Percentiles rank a stretch among this genome's conserved stretches.
phyloP scores from a whole-genome alignment of 2,888 invertebrate genomes.

The Idaea aversata region DNA sequence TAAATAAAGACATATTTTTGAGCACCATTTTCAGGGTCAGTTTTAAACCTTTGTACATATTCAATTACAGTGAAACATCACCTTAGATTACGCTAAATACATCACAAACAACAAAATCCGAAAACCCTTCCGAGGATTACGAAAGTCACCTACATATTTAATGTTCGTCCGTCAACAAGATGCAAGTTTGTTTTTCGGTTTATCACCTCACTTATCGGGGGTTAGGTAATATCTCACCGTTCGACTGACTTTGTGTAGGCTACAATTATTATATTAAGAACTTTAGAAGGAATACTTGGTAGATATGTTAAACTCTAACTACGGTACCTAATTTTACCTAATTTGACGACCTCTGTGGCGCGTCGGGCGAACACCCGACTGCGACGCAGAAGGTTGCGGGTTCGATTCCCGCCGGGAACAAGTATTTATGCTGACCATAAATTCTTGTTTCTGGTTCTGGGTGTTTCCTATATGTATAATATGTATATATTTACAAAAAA shows the following conservation, averaged over 20 bases:
- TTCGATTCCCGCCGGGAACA: no score
- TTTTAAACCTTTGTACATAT: background rate
- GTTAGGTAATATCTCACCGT: conserved; percentile 42
- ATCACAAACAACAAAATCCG: conserved; percentile 8
- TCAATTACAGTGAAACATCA: background rate
- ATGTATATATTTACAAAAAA: no score
- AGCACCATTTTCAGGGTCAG: background rate
- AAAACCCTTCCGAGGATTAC: conserved; percentile 4
- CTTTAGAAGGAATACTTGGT: no score
- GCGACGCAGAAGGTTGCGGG: no score
- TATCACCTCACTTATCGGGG: conserved; percentile 24
- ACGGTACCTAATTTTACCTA: no score
- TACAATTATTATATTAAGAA: background rate
- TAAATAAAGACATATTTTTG: no score
- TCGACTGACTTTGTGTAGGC: conserved; percentile 26
- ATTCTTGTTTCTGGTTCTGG: no score
- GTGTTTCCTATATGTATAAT: no score
- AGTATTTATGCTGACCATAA: no score
- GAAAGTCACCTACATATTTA: conserved; percentile 1
- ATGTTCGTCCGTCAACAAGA: conserved; percentile 16
- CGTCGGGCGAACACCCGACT: no score
- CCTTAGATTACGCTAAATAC: conserved; percentile 3
- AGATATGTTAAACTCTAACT: no score
- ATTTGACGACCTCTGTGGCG: no score
- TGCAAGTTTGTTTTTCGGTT: conserved; percentile 15